Conservation (phyloP, 2,888 invertebrate genomes). For the Drosophila meridiana region DNA sequence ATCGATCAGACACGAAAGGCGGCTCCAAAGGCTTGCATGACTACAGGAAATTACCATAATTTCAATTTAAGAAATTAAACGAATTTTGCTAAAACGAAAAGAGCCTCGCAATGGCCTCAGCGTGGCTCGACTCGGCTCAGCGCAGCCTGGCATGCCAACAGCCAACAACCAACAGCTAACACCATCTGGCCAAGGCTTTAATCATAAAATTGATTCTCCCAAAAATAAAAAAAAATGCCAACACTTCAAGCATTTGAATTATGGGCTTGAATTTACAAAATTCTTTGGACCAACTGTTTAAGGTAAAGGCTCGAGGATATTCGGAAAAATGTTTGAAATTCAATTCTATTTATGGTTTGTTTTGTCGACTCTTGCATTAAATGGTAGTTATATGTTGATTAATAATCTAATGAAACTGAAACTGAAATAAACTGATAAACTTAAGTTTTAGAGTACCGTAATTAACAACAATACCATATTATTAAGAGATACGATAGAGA, state of each 20-base stretch:
- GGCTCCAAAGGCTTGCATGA: constrained; percentile 75
- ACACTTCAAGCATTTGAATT: constrained; percentile 15
- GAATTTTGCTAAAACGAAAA: constrained; percentile 63
- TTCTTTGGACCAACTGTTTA: neutral
- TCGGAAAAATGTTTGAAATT: neutral
- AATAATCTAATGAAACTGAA: too few species aligned
- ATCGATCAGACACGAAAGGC: constrained; percentile 64
- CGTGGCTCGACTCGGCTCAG: neutral
- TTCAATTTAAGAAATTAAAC: constrained; percentile 83
- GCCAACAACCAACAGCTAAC: constrained; percentile 15
- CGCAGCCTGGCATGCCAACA: constrained; percentile 35
- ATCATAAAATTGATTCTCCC: constrained; percentile 49
- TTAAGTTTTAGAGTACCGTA: too few species aligned
- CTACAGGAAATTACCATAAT: constrained; percentile 82
- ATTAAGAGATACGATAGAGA: too few species aligned
- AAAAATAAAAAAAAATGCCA: constrained; percentile 16
- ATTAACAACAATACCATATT: too few species aligned
- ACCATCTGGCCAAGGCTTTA: constrained; percentile 49
- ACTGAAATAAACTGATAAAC: too few species aligned
- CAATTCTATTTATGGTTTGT: neutral
- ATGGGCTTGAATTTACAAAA: constrained; percentile 3
- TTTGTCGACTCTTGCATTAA: neutral
- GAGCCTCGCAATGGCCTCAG: constrained; percentile 35
- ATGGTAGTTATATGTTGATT: neutral
- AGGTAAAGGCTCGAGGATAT: neutral